These are phyloP conservation scores for Ochropleura plecta DNA, from an alignment of 2,888 invertebrate species.

Conservation along the genomic window DNA sequence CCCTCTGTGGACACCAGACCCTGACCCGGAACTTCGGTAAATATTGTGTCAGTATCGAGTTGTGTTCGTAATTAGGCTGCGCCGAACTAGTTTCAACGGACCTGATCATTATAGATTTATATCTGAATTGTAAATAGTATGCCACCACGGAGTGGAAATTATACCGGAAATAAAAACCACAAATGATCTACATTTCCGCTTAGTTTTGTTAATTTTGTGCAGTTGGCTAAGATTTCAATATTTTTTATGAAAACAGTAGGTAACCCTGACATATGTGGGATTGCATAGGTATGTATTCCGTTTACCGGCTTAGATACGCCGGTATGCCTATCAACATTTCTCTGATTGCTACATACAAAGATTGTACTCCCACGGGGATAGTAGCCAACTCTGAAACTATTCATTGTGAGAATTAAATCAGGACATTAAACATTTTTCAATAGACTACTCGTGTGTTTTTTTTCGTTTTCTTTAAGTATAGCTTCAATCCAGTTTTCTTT, in stretches of 20 bases:
- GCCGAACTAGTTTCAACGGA: neutral
- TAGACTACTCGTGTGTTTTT: neutral
- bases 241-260: neutral
- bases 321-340: too few relatives aligned
- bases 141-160: neutral
- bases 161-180: constrained; percentile 26
- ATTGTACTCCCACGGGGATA: neutral
- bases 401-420: constrained; percentile 12
- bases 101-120: constrained; percentile 3
- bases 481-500: neutral
- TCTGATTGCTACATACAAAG: too few relatives aligned
- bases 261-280: neutral
- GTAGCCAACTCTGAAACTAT: constrained; percentile 1
- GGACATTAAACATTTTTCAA: constrained; percentile 3
- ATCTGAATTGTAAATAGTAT: neutral
- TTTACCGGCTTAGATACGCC: too few relatives aligned
- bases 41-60: neutral
- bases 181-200: constrained; percentile 20
- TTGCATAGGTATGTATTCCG: neutral
- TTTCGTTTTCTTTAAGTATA: neutral
- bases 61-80: neutral
- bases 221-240: constrained; percentile 21
- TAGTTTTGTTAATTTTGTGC: constrained; percentile 10
- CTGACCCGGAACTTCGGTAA: neutral
- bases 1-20: neutral